These are phyloP conservation scores for Sicus ferrugineus DNA, from an alignment of 2,888 invertebrate species.

Conservation along the genomic window DNA sequence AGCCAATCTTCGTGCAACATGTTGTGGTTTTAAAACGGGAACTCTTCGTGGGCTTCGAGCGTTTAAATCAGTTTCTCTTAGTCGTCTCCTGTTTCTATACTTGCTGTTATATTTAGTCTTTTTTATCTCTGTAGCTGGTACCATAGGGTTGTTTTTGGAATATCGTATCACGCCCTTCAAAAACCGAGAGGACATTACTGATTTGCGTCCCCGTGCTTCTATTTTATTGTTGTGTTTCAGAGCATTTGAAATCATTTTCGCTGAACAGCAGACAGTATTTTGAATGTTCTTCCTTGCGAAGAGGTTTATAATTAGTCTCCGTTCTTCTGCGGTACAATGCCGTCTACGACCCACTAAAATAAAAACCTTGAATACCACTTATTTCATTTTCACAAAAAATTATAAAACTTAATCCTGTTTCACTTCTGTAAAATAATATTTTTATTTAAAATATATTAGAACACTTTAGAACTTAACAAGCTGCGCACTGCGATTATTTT, in stretches of 20 bases:
- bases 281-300: background rate
- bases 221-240: background rate
- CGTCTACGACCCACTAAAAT: background rate
- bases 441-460: no score
- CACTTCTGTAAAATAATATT: background rate
- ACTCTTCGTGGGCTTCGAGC: background rate
- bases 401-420: background rate
- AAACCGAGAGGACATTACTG: background rate
- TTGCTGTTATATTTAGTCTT: background rate
- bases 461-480: background rate
- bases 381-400: background rate
- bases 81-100: background rate
- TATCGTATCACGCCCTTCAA: background rate
- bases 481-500: background rate
- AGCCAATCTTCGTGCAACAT: background rate
- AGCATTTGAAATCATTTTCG: background rate
- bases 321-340: background rate
- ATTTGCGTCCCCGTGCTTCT: background rate
- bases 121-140: background rate
- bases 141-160: background rate
- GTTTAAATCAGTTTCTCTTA: slow-evolving; percentile 10
- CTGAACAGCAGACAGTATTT: background rate
- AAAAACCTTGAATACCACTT: background rate
- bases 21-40: background rate
- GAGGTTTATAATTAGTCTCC: background rate